phyloP scores from a whole-genome alignment of 2,797 vertebrate species.

The Sorex maritimensis region DNA sequence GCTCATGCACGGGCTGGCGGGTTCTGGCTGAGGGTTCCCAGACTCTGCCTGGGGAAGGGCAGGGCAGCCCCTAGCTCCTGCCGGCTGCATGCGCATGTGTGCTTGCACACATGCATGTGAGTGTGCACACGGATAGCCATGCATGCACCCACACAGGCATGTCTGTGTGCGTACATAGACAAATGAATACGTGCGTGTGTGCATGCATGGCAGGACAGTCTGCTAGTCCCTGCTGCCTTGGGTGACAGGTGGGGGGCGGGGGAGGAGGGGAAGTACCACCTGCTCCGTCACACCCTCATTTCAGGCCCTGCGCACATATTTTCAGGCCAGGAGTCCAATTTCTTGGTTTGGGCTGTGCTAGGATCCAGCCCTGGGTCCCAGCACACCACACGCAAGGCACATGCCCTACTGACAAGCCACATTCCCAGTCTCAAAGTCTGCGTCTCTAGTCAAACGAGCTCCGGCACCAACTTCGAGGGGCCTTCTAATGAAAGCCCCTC shows the following conservation, averaged over 20 bases:
- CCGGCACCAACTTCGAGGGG: neutral
- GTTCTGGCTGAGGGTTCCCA: neutral
- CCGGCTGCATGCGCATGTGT: too few species aligned
- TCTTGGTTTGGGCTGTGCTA: neutral
- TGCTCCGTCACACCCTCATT: neutral
- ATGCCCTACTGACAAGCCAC: neutral
- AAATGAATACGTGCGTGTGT: too few species aligned
- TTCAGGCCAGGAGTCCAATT: neutral
- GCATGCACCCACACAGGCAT: too few species aligned
- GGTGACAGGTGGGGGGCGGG: neutral
- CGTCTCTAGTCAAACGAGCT: constrained; percentile 26
- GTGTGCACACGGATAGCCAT: too few species aligned
- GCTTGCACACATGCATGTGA: too few species aligned
- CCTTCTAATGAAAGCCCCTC: neutral
- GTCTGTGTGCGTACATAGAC: too few species aligned
- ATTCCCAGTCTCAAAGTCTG: neutral
- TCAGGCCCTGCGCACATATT: neutral
- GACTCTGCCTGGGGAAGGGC: too few species aligned
- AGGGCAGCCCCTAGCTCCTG: too few species aligned
- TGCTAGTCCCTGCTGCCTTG: neutral
- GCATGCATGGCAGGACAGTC: too few species aligned
- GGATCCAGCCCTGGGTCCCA: neutral
- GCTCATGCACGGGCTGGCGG: too few species aligned
- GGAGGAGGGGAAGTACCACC: neutral
- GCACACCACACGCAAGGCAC: neutral